Percentiles rank a stretch among this genome's conserved stretches.
phyloP scores from a whole-genome alignment of 2,888 invertebrate genomes.

The Pherbina coryleti region DNA sequence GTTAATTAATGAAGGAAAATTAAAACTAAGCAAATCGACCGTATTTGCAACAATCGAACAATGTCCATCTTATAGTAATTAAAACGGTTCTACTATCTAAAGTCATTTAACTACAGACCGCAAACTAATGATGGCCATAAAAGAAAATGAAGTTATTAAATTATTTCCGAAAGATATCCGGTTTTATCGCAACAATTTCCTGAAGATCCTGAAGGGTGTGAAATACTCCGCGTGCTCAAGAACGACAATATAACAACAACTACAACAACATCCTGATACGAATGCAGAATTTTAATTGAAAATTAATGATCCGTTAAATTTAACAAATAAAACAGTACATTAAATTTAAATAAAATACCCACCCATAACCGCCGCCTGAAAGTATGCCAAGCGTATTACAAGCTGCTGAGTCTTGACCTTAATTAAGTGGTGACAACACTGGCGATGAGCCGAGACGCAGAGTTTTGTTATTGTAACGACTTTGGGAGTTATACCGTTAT shows the following conservation, averaged over 20 bases:
- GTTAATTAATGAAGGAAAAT: too few species aligned
- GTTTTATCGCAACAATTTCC: too few species aligned
- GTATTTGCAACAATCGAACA: too few species aligned
- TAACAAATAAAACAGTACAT: constrained; percentile 39
- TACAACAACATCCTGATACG: not conserved
- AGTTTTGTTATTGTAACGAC: not conserved
- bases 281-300: constrained; percentile 34
- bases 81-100: too few species aligned
- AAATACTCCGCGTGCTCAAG: not conserved
- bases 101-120: too few species aligned
- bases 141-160: not conserved
- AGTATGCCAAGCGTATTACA: constrained; percentile 4
- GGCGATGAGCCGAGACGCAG: not conserved
- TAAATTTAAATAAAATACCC: constrained; percentile 34
- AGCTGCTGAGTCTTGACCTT: constrained; percentile 35
- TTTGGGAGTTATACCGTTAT: not conserved
- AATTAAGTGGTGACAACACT: constrained; percentile 40
- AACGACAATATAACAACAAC: not conserved
- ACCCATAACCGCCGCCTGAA: constrained; percentile 3
- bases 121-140: not conserved
- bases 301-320: constrained; percentile 40
- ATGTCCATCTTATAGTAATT: too few species aligned
- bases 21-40: too few species aligned
- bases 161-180: not conserved
- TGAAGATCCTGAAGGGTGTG: too few species aligned